These are phyloP conservation scores for Labeo calbasu DNA, from an alignment of 2,797 vertebrate genomes.

Conservation along the genomic window DNA sequence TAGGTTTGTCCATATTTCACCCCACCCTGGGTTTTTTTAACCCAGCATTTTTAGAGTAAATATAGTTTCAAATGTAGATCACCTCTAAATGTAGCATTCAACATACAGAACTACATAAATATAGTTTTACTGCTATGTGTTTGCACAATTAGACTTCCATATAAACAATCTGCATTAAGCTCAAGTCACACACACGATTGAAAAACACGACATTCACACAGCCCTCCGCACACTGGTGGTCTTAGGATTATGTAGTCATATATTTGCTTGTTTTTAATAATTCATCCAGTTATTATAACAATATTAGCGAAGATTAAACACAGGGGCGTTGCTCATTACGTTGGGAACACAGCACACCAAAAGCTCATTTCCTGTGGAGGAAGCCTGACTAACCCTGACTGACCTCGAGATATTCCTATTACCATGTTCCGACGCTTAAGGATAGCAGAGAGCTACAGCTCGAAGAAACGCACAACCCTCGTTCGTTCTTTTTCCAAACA, in stretches of 20 bases:
- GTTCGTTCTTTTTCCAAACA: conserved; percentile 69
- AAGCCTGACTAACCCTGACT: conserved; percentile 81
- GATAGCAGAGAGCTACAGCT: conserved; percentile 77
- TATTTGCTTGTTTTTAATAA: conserved; percentile 86
- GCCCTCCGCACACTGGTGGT: conserved; percentile 70
- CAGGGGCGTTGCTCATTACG: conserved; percentile 82
- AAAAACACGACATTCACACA: conserved; percentile 57
- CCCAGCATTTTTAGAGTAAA: too few relatives aligned
- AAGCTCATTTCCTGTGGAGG: conserved; percentile 87
- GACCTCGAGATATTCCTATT: conserved; percentile 85
- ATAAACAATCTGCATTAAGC: conserved; percentile 30
- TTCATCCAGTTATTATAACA: conserved; percentile 86
- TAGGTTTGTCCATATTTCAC: too few relatives aligned
- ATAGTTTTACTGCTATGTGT: background rate
- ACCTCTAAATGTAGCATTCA: background rate
- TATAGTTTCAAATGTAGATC: background rate
- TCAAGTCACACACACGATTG: conserved; percentile 40
- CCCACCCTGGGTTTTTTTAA: too few relatives aligned
- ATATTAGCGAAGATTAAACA: conserved; percentile 87
- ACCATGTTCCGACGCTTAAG: conserved; percentile 81
- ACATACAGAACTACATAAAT: background rate
- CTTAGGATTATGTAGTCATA: conserved; percentile 70
- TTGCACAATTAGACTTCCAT: conserved; percentile 5
- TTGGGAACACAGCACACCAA: conserved; percentile 83
- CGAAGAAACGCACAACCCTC: conserved; percentile 71